Percentiles rank a stretch among this genome's conserved stretches.
Conservation (phyloP, 2,888 invertebrate genomes). For the Drosophila barbarae region DNA sequence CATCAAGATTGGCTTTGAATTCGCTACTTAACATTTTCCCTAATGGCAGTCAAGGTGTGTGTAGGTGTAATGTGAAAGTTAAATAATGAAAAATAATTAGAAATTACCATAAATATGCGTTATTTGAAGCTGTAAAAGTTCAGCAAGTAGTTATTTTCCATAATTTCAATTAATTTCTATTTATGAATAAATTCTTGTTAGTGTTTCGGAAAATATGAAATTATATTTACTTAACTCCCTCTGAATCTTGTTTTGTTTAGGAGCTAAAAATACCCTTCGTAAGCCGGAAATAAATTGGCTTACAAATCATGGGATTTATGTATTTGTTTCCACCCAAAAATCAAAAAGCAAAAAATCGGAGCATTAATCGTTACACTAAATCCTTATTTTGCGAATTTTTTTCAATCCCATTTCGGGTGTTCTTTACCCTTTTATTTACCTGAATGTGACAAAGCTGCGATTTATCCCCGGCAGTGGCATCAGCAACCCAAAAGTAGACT, state of each 20-base stretch:
- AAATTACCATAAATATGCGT: neutral
- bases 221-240: neutral
- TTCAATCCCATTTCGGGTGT: neutral
- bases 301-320: neutral
- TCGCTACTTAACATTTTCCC: neutral
- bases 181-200: no score
- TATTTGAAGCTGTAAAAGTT: conserved; percentile 6
- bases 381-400: conserved; percentile 5
- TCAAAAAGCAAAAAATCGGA: neutral
- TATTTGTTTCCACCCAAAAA: neutral
- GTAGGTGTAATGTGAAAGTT: neutral
- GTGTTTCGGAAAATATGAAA: neutral
- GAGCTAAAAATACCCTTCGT: neutral
- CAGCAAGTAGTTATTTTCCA: neutral
- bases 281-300: conserved; percentile 6
- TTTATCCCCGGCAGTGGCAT: conserved; percentile 9
- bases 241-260: neutral
- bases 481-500: conserved; percentile 15
- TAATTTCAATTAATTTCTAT: neutral
- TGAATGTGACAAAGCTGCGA: conserved; percentile 15
- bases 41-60: neutral
- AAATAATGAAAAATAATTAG: conserved; percentile 6
- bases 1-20: neutral
- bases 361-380: conserved; percentile 8
- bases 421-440: conserved; percentile 4